A percentile compares a stretch with the other conserved stretches of the same genome.
Evolutionary conservation across 2,797 vertebrate species (phyloP).

Genomic region (Glyptemys insculpta): DNA sequence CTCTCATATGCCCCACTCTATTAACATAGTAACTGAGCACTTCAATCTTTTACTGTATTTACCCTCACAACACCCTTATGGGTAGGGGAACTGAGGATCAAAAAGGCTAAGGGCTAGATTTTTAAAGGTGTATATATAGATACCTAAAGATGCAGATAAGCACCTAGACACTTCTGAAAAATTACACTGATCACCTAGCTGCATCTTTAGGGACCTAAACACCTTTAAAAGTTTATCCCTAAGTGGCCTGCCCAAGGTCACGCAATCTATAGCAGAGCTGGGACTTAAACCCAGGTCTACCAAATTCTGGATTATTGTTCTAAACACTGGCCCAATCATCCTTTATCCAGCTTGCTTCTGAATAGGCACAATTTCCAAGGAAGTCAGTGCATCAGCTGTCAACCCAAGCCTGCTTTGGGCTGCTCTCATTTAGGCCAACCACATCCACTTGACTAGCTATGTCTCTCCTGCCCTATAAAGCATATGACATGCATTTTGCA

Average conservation of each 20-base stretch:
- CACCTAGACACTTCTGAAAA: not conserved
- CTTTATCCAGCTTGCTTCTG: not conserved
- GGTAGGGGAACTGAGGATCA: not conserved
- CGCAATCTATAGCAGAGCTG: not conserved
- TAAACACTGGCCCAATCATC: not conserved
- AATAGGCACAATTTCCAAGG: not conserved
- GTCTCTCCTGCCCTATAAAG: not conserved
- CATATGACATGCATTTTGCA: not conserved
- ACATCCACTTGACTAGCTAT: not conserved
- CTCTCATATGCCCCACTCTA: not conserved
- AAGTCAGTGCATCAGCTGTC: accelerated
- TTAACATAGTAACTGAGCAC: not conserved
- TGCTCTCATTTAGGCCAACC: not conserved
- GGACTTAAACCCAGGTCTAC: not conserved
- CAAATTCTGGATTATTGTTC: not conserved
- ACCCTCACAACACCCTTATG: not conserved
- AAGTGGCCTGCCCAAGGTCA: not conserved
- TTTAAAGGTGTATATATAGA: not conserved
- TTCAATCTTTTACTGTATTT: not conserved
- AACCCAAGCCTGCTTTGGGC: not conserved
- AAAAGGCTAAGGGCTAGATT: not conserved
- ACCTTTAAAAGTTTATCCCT: not conserved
- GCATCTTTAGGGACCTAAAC: not conserved
- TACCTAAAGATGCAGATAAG: not conserved
- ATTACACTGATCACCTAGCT: not conserved